phyloP scores from a whole-genome alignment of 2,888 invertebrate genomes.

The Ennomos erosarius region DNA sequence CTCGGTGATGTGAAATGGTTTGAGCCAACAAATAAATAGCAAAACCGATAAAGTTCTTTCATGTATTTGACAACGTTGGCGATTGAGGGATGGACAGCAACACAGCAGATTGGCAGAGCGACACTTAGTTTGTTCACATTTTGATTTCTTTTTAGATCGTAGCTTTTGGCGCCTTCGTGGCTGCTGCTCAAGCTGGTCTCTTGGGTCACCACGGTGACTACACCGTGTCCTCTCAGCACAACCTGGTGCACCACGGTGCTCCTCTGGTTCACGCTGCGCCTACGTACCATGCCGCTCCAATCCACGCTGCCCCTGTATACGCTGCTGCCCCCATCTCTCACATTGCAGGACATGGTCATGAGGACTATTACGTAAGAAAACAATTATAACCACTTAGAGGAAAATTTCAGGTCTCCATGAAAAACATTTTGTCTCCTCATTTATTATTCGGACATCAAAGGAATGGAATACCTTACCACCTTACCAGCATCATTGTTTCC shows the following conservation, averaged over 20 bases:
- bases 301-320: constrained; percentile 44
- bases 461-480: too few relatives aligned
- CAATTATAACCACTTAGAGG: background rate
- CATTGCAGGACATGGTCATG: constrained; percentile 55
- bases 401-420: too few relatives aligned
- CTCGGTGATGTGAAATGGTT: constrained; percentile 48
- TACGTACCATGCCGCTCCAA: constrained; percentile 48
- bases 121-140: background rate
- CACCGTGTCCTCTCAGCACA: constrained; percentile 50
- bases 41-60: background rate
- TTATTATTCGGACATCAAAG: too few relatives aligned
- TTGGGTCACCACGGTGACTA: constrained; percentile 55
- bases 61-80: too few relatives aligned
- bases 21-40: constrained; percentile 11
- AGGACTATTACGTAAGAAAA: constrained; percentile 66
- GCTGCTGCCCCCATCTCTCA: constrained; percentile 49
- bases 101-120: too few relatives aligned
- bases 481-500: too few relatives aligned
- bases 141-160: constrained; percentile 62
- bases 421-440: too few relatives aligned
- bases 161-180: constrained; percentile 67
- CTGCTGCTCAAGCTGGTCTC: constrained; percentile 81
- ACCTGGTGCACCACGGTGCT: constrained; percentile 49
- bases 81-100: too few relatives aligned
- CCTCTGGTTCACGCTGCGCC: constrained; percentile 45